Conservation (phyloP, 2,888 invertebrate genomes). For the Elysia crispata region DNA sequence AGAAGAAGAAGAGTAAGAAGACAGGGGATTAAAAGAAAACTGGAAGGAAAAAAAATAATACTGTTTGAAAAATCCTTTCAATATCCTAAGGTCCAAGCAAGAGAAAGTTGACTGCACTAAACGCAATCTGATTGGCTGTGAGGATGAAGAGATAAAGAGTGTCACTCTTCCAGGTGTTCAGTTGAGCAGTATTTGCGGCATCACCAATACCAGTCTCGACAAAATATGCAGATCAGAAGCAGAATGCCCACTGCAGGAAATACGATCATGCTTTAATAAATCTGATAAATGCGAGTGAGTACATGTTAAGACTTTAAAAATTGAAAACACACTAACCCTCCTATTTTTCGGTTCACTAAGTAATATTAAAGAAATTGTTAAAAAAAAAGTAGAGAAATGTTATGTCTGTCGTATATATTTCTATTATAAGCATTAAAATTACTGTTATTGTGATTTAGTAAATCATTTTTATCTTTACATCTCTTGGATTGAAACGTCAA, state of each 20-base stretch:
- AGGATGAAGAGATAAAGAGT: conserved; percentile 12
- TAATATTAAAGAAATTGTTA: no score
- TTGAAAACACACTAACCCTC: no score
- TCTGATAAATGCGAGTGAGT: conserved; percentile 33
- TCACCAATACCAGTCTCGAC: conserved; percentile 17
- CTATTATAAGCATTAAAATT: no score
- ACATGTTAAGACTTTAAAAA: not conserved
- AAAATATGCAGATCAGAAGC: conserved; percentile 26
- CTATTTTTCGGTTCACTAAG: no score
- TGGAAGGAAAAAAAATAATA: no score
- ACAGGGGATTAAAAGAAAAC: no score
- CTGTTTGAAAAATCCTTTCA: not conserved
- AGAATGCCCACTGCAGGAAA: conserved; percentile 2
- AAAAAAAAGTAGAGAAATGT: no score
- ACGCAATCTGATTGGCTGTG: conserved; percentile 22
- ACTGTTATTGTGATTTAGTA: no score
- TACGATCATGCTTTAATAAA: conserved; percentile 16
- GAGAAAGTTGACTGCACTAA: conserved; percentile 31
- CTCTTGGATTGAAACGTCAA: no score
- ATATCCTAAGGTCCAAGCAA: conserved; percentile 4
- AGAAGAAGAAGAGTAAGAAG: no score
- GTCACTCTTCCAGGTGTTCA: not conserved
- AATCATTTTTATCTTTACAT: no score
- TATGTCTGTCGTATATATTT: no score
- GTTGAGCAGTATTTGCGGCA: conserved; percentile 9